Percentiles rank a stretch among this genome's conserved stretches.
These are phyloP conservation scores for Drosophila sordidula DNA, from an alignment of 2,888 invertebrate genomes.

Conservation along the genomic window DNA sequence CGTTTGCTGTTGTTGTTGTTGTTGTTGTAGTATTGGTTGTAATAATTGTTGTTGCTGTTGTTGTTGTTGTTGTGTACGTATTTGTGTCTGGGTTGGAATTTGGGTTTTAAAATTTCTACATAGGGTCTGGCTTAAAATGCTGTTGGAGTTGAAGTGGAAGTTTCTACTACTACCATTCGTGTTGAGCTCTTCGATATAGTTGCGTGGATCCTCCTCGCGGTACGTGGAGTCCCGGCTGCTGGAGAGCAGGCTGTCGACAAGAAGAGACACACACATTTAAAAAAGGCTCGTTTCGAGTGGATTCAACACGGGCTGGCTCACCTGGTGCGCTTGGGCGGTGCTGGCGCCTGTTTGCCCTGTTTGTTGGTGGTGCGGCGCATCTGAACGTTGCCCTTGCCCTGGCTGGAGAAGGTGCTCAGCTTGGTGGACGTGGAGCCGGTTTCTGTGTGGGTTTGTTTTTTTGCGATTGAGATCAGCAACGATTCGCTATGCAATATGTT, in stretches of 20 bases:
- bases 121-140: slow-evolving; percentile 74
- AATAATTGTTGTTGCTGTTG: slow-evolving; percentile 55
- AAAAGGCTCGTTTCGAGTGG: too few species aligned
- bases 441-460: slow-evolving; percentile 80
- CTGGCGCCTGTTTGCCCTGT: slow-evolving; percentile 96
- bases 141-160: slow-evolving; percentile 65
- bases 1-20: slow-evolving; percentile 64
- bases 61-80: slow-evolving; percentile 76
- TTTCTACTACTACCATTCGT: slow-evolving; percentile 84
- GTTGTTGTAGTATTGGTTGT: slow-evolving; percentile 47
- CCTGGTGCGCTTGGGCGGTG: slow-evolving; percentile 98
- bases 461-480: slow-evolving; percentile 27
- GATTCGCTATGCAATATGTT: slow-evolving; percentile 3
- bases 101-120: slow-evolving; percentile 83
- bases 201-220: slow-evolving; percentile 85
- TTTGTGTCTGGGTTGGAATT: slow-evolving; percentile 75
- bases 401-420: slow-evolving; percentile 88
- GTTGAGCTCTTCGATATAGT: slow-evolving; percentile 84
- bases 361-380: slow-evolving; percentile 94
- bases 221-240: slow-evolving; percentile 85
- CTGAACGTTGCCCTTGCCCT: slow-evolving; percentile 90
- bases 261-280: too few species aligned
- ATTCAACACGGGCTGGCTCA: too few species aligned
- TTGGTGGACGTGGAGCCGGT: slow-evolving; percentile 86
- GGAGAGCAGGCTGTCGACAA: slow-evolving; percentile 78